These are phyloP conservation scores for Euplexia lucipara DNA, from an alignment of 2,888 invertebrate species.

Conservation along the genomic window DNA sequence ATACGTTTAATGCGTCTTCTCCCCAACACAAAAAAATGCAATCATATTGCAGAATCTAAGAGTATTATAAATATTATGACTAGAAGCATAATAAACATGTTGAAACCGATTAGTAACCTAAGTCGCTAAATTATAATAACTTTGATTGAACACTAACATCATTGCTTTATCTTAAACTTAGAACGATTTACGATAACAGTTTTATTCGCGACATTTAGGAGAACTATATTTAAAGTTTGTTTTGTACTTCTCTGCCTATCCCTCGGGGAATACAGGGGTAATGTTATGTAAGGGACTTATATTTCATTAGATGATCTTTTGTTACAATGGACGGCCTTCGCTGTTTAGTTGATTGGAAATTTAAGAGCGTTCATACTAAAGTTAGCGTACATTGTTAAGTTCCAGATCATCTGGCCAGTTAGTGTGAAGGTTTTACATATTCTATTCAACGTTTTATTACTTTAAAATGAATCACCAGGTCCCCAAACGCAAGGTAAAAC, in stretches of 20 bases:
- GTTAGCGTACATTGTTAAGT: no score
- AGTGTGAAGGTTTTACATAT: no score
- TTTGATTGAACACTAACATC: conserved; percentile 56
- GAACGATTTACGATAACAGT: conserved; percentile 30
- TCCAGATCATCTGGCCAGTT: no score
- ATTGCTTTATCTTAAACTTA: conserved; percentile 40
- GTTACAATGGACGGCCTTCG: no score
- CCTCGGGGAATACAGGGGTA: no score
- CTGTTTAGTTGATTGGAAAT: no score
- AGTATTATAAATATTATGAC: conserved; percentile 51
- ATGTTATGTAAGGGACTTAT: no score
- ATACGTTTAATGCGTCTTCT: conserved; percentile 5
- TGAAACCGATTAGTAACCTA: conserved; percentile 37
- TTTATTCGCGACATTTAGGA: background rate
- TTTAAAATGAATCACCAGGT: background rate
- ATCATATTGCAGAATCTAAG: conserved; percentile 44
- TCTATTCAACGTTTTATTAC: background rate
- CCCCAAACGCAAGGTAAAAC: conserved; percentile 11
- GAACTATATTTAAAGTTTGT: background rate
- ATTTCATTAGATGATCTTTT: no score
- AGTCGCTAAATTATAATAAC: conserved; percentile 33
- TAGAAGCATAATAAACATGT: conserved; percentile 53
- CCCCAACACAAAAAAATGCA: conserved; percentile 32
- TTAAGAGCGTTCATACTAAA: no score
- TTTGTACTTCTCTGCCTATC: no score